Percentiles rank a stretch among this genome's conserved stretches.
Conservation (phyloP, 2,888 invertebrate genomes). For the Dicyrtomina minuta region DNA sequence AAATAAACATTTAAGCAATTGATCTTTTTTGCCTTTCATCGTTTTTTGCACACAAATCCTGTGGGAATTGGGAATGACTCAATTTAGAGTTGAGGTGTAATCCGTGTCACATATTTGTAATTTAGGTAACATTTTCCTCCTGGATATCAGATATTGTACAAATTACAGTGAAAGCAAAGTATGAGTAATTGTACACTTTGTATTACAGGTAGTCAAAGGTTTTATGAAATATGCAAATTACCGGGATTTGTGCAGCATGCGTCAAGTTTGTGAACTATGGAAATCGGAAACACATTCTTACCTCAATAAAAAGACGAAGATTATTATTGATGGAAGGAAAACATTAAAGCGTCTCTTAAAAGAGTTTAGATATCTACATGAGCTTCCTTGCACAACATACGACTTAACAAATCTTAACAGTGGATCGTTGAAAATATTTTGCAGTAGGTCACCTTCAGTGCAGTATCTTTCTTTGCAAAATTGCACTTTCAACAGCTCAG, state of each 20-base stretch:
- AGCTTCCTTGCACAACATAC: conserved; percentile 15
- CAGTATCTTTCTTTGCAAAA: conserved; percentile 15
- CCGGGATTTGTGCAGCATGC: conserved; percentile 28
- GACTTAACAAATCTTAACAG: neutral
- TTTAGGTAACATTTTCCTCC: too few species aligned
- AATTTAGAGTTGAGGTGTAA: too few species aligned
- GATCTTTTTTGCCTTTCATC: too few species aligned
- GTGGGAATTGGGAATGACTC: too few species aligned
- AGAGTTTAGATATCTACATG: neutral
- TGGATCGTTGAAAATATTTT: neutral
- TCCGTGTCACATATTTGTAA: too few species aligned
- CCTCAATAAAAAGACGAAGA: conserved; percentile 19
- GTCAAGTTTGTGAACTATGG: conserved; percentile 38
- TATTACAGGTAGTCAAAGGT: conserved; percentile 30
- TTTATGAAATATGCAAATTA: conserved; percentile 28
- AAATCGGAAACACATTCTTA: conserved; percentile 20
- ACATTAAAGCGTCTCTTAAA: conserved; percentile 4
- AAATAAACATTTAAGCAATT: too few species aligned
- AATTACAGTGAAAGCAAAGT: too few species aligned
- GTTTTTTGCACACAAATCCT: too few species aligned
- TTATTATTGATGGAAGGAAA: conserved; percentile 21
- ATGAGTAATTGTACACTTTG: too few species aligned
- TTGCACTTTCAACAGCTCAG: conserved; percentile 28
- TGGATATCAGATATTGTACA: too few species aligned
- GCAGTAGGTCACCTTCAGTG: conserved; percentile 14